These are phyloP conservation scores for Australoheros scitulus DNA, from an alignment of 2,113 vertebrate genomes.

Conservation along the genomic window DNA sequence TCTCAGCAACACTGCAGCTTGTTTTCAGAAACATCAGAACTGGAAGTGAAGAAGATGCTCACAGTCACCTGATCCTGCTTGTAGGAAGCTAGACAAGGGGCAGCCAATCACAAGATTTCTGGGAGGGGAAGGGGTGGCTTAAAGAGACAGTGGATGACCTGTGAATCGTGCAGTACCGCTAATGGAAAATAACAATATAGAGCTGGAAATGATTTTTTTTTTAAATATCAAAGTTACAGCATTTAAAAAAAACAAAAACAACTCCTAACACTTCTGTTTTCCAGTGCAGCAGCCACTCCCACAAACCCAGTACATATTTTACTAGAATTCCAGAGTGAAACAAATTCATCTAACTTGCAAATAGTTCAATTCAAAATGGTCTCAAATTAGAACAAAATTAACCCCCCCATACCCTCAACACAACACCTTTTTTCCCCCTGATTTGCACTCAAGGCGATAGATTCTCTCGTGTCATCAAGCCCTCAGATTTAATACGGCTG, in stretches of 20 bases:
- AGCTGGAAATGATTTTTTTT: background rate
- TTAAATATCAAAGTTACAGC: too few relatives aligned
- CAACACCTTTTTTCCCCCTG: background rate
- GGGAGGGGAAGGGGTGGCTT: too few relatives aligned
- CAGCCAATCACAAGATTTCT: background rate
- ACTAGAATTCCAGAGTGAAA: background rate
- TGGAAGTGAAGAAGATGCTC: too few relatives aligned
- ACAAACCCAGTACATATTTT: background rate
- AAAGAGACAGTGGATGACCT: too few relatives aligned
- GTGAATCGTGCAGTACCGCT: background rate
- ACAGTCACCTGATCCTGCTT: background rate
- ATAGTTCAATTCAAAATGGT: background rate
- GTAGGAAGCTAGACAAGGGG: background rate
- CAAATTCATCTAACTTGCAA: conserved; percentile 1
- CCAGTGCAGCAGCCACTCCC: background rate
- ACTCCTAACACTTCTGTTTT: too few relatives aligned
- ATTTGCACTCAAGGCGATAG: background rate
- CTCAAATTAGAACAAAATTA: conserved; percentile 8
- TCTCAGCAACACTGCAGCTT: background rate
- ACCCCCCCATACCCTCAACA: background rate
- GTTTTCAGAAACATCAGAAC: too few relatives aligned
- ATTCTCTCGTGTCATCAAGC: conserved; percentile 37
- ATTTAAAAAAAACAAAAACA: too few relatives aligned
- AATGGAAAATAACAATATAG: background rate
- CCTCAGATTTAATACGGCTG: conserved; percentile 54